phyloP scores from a whole-genome alignment of 2,113 vertebrate species.

The Osmerus eperlanus region DNA sequence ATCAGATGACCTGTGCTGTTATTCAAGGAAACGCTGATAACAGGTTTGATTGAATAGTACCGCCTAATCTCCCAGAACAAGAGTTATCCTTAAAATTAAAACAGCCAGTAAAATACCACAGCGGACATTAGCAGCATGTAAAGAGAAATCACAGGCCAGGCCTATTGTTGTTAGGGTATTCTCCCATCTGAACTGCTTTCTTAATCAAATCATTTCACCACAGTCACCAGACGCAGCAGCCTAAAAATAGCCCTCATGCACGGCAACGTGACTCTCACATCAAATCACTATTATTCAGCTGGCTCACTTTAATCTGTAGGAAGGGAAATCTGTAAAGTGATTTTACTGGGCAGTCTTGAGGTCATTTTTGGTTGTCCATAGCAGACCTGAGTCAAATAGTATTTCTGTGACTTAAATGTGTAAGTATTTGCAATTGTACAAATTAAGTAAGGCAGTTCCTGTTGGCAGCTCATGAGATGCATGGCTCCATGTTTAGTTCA shows the following conservation, averaged over 20 bases:
- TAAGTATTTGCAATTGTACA: neutral
- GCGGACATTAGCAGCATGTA: constrained; percentile 5
- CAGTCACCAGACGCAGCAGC: constrained; percentile 13
- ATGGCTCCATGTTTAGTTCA: too few species aligned
- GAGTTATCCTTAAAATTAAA: constrained; percentile 30
- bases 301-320: constrained; percentile 21
- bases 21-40: neutral
- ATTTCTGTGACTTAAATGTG: neutral
- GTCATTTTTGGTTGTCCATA: neutral
- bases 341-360: constrained; percentile 8
- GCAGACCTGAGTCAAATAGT: neutral
- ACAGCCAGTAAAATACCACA: neutral
- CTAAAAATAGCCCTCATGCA: constrained; percentile 6
- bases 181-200: constrained; percentile 38
- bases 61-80: neutral
- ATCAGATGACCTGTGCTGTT: neutral
- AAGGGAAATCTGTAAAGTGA: constrained; percentile 25
- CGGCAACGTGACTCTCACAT: constrained; percentile 13
- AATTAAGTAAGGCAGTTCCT: neutral
- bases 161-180: constrained; percentile 50
- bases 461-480: too few species aligned
- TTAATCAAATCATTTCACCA: constrained; percentile 41
- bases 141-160: constrained; percentile 32
- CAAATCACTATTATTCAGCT: constrained; percentile 11
- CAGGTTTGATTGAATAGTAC: neutral